Base-by-base conservation (phyloP, 2,888 invertebrate genomes). In the Ceriagrion tenellum region DNA sequence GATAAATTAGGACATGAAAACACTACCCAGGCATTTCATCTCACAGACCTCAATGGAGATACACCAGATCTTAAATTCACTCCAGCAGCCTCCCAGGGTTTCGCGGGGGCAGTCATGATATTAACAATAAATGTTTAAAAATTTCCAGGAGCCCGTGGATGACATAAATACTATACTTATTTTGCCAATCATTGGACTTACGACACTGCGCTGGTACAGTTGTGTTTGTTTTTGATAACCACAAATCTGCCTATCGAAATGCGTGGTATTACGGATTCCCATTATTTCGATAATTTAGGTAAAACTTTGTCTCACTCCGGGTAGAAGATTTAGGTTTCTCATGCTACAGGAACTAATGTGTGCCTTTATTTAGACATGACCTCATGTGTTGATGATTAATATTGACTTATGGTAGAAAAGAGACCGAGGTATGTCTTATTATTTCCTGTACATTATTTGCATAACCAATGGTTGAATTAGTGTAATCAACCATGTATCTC, bases 51-150 rank as follows among this genome's bases (percentile, higher is more conserved):
- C 93, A 93, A 74, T 12, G 69, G 47, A 47, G 69, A 6, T 35
- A 35, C 69, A n/a, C 63, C 93, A 16, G 93, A 69, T 59, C 93
- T 93, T 55, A 93, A 74, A 93, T 93, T 93, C n/a, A 69, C 35
- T 47, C 93, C 93, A 47, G 12, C 47, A 69, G n/a, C 47, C 69
- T 93, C 93, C 93, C 93, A 93, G 16, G 93, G 93, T 93, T 93
- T 93, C 3, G 13, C 13, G n/a, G 93, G 93, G 63, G 69, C 18
- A n/a, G 69, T 47, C 93, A 93, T 93, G n/a, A n/a, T 55, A 69
- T 47, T 47, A 69, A 10, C 47, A 47, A 26, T 10, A 59, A 59
- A 59, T 47, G 47, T 47, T 74, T 47, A 69, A 93, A 26, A 6
- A n/a, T 47, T 35, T 13, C 35, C 30, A 16, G 23, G 0, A 30